These are phyloP conservation scores for Myopa testacea DNA, from an alignment of 2,888 invertebrate species.

Conservation along the genomic window DNA sequence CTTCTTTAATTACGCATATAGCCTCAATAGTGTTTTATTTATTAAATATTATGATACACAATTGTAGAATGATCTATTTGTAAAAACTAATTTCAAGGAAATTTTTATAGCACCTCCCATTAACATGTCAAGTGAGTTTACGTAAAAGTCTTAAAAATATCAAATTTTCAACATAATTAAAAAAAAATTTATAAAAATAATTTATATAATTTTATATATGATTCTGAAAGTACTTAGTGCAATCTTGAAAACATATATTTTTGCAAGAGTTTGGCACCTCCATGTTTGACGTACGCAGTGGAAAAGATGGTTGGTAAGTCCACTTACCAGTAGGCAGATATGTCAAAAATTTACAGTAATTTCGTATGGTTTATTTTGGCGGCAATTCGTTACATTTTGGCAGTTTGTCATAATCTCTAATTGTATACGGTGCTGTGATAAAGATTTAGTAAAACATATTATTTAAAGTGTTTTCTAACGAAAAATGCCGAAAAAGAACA, in stretches of 20 bases:
- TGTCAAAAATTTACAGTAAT: neutral
- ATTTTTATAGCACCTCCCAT: neutral
- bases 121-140: neutral
- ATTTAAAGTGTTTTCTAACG: neutral
- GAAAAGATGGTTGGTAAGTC: neutral
- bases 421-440: neutral
- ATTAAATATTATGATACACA: no score
- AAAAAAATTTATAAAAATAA: neutral
- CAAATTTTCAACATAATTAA: neutral
- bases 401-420: neutral
- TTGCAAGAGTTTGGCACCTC: neutral
- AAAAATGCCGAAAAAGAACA: neutral
- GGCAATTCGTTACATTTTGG: neutral
- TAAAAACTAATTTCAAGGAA: neutral
- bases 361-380: neutral
- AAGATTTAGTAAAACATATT: neutral
- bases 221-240: neutral
- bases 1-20: neutral
- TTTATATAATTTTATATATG: neutral
- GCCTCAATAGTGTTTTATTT: neutral
- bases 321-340: neutral
- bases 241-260: constrained; percentile 1
- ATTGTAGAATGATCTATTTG: no score
- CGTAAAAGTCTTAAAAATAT: neutral
- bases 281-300: neutral